A percentile compares a stretch with the other conserved stretches of the same genome.
Conservation (phyloP, 2,888 invertebrate genomes). For the Rhaphigaster nebulosa region DNA sequence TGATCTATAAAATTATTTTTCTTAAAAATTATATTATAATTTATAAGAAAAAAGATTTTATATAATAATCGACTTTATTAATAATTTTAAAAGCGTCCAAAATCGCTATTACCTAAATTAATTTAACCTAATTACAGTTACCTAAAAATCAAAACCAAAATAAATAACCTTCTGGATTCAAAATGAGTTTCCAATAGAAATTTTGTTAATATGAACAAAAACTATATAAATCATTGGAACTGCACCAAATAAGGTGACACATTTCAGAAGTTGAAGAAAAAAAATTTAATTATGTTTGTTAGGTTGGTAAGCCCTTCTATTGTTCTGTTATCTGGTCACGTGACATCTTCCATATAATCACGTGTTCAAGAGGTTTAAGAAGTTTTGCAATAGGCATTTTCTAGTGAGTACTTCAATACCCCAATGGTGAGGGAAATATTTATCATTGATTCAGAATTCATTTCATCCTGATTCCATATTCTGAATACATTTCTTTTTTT, state of each 20-base stretch:
- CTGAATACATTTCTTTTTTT: not conserved
- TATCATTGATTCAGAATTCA: not conserved
- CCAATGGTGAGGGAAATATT: not conserved
- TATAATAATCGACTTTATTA: too few species aligned
- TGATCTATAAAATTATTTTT: too few species aligned
- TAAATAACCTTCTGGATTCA: too few species aligned
- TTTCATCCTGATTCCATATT: not conserved
- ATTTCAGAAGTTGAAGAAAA: conserved; percentile 11
- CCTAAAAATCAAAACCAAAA: too few species aligned
- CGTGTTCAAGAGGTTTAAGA: conserved; percentile 29
- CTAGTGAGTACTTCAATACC: not conserved
- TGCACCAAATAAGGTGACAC: not conserved
- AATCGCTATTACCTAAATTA: too few species aligned
- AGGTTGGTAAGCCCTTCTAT: conserved; percentile 33
- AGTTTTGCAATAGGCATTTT: conserved; percentile 13
- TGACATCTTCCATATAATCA: conserved; percentile 43
- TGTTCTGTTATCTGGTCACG: conserved; percentile 38
- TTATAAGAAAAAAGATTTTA: too few species aligned
- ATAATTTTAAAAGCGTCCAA: too few species aligned
- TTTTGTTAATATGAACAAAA: too few species aligned
- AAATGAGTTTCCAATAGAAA: too few species aligned
- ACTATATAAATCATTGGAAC: not conserved
- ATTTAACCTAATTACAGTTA: too few species aligned
- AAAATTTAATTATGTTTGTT: conserved; percentile 30
- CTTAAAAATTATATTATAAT: too few species aligned